Conservation (phyloP, 37 sponge, comb jelly and placozoan genomes). For the Bolinopsis microptera region DNA sequence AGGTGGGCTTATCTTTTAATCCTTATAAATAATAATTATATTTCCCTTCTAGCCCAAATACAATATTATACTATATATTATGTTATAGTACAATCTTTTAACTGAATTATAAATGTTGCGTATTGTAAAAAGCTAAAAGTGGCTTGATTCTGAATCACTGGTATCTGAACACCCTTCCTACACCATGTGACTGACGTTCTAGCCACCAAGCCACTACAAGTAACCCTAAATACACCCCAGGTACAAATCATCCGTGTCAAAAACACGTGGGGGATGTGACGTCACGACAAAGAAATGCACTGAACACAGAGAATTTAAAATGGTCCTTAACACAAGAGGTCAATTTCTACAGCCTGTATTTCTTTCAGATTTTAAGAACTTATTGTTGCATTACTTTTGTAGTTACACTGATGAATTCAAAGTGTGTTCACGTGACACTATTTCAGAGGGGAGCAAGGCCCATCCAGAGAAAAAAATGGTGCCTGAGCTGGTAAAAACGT, state of each 20-base stretch:
- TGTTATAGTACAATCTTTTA: too few relatives aligned
- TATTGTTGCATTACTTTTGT: not conserved
- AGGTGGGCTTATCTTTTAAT: not conserved
- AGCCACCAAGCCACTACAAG: too few relatives aligned
- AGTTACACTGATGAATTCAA: not conserved
- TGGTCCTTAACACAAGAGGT: not conserved
- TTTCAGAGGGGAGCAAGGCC: not conserved
- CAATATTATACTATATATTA: too few relatives aligned
- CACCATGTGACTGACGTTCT: too few relatives aligned
- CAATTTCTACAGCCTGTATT: not conserved
- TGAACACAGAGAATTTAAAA: not conserved
- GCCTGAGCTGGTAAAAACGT: not conserved
- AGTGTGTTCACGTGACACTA: too few relatives aligned
- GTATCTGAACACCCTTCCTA: too few relatives aligned
- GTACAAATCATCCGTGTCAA: not conserved
- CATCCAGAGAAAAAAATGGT: not conserved
- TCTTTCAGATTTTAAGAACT: not conserved
- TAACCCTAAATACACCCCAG: too few relatives aligned
- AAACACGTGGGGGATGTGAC: not conserved
- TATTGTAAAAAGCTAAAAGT: too few relatives aligned
- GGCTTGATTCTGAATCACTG: too few relatives aligned
- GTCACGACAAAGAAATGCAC: slow-evolving; percentile 23
- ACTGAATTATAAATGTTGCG: too few relatives aligned
- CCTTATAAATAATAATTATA: too few relatives aligned
- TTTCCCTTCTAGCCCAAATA: too few relatives aligned